Evolutionary conservation across 1,140 invertebrate species (phyloP).

Genomic region (Listronotus oregonensis): DNA sequence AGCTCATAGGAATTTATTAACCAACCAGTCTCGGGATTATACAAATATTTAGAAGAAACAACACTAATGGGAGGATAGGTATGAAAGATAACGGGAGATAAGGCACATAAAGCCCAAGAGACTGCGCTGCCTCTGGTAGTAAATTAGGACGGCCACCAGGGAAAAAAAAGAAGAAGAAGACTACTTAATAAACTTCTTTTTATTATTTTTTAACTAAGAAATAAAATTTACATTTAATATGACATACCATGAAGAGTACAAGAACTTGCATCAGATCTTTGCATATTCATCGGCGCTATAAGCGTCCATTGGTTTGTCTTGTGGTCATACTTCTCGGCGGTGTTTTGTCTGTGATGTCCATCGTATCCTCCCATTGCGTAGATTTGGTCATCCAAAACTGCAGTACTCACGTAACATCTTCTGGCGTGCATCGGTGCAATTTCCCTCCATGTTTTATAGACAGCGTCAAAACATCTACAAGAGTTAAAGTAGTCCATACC

Average conservation of each 20-base stretch:
- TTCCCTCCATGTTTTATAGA: slow-evolving; percentile 67
- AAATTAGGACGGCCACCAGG: no score
- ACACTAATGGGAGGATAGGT: no score
- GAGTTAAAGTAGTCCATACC: slow-evolving; percentile 66
- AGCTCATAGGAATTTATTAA: no score
- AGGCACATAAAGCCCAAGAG: no score
- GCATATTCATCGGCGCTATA: slow-evolving; percentile 68
- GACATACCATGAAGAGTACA: slow-evolving; percentile 64
- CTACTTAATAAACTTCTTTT: no score
- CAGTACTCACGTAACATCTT: slow-evolving; percentile 70
- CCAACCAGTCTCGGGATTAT: no score
- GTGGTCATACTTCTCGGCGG: slow-evolving; percentile 77
- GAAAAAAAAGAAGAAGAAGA: no score
- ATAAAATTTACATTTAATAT: not conserved
- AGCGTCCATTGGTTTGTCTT: slow-evolving; percentile 67
- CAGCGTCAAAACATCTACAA: slow-evolving; percentile 68
- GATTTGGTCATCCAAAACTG: slow-evolving; percentile 65
- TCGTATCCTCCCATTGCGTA: slow-evolving; percentile 81
- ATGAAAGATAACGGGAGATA: no score
- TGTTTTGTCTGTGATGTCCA: slow-evolving; percentile 72
- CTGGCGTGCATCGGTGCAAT: slow-evolving; percentile 68
- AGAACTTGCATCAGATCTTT: slow-evolving; percentile 72
- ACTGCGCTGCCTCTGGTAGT: no score
- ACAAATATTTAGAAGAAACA: no score
- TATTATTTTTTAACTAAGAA: no score